Evolutionary conservation across 2,888 invertebrate genomes (phyloP), one percentile per base, ranked within the genome.

Genomic region (Chesias legatella): DNA sequence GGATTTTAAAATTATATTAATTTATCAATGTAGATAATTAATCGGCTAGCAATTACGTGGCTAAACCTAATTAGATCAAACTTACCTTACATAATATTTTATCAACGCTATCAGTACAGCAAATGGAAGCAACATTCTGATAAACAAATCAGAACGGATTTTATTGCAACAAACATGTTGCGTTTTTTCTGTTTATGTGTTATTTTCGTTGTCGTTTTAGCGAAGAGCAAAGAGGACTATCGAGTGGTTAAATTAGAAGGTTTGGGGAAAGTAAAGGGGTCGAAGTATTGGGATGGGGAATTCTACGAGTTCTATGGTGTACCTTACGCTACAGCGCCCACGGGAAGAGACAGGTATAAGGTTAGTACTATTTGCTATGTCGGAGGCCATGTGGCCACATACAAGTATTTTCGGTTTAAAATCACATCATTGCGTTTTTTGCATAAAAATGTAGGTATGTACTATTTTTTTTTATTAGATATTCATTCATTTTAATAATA

Each of bases 281-380:
- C 63, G n/a, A 83, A 81, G 24, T 81, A 70, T 36, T 86, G 85
- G 86, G 67, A 79, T 60, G 86, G 83, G 0, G 83, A 85, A 29
- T 82, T 67, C 35, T 80, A 72, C 53, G 82, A 84, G 38, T 88
- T 83, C 36, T 83, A 65, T 33, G 82, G 84, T 1, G 53, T 88
- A 0, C 85, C 85, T 0, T 88, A 82, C 42, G 86, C 86, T 0
- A 71, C 57, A 1, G 73, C 54, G 0, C 86, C 86, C 0, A 75
- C 57, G 10, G 86, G 85, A 6, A 50, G 68, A 11, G 79, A 88
- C 35, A 61, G 58, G 17, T 88, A 61, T 61, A 79, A 86, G 79
- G 86, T 88, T 23, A 53, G 50, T 46, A 3, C 10, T 25, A 25
- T 17, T 3, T 17, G 13, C 13, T 2, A 17, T 17, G 5, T 3